Evolutionary conservation across 2,113 vertebrate genomes (phyloP).

Genomic region (Mormyrus iriodes): DNA sequence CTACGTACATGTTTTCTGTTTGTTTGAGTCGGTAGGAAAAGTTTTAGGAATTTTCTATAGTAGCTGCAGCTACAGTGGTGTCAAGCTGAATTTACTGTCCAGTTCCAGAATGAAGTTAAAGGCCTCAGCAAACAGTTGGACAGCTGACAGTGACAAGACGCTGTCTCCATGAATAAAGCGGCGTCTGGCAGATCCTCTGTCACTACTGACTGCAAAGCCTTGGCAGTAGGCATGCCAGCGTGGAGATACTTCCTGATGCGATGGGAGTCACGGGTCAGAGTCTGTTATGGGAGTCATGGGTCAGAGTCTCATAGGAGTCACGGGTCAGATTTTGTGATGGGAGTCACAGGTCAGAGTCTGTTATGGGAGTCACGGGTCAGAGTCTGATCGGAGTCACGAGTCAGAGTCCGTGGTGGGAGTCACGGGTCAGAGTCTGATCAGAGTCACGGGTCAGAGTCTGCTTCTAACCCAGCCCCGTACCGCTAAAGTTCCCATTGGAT

Average conservation of each 20-base stretch:
- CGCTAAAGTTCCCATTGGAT: neutral
- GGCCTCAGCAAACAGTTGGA: slow-evolving; percentile 55
- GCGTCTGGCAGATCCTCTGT: slow-evolving; percentile 45
- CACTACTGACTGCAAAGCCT: slow-evolving; percentile 41
- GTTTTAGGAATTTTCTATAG: slow-evolving; percentile 44
- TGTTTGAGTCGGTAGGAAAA: neutral
- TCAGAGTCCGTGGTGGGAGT: no score
- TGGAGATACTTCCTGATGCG: neutral
- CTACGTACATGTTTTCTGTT: neutral
- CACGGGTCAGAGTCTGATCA: no score
- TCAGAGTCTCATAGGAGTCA: no score
- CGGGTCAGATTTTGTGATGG: no score
- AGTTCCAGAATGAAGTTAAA: slow-evolving; percentile 58
- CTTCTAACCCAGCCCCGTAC: neutral
- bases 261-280: neutral
- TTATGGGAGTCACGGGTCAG: neutral
- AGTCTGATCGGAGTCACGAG: no score
- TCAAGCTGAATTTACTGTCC: slow-evolving; percentile 64
- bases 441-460: neutral
- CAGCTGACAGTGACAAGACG: slow-evolving; percentile 64
- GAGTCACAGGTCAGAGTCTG: no score
- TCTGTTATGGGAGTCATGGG: no score
- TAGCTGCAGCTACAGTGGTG: slow-evolving; percentile 65
- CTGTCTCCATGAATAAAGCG: slow-evolving; percentile 65
- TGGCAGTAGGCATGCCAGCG: slow-evolving; percentile 28